Evolutionary conservation across 2,797 vertebrate species (phyloP).

Genomic region (Delichon dasypus): DNA sequence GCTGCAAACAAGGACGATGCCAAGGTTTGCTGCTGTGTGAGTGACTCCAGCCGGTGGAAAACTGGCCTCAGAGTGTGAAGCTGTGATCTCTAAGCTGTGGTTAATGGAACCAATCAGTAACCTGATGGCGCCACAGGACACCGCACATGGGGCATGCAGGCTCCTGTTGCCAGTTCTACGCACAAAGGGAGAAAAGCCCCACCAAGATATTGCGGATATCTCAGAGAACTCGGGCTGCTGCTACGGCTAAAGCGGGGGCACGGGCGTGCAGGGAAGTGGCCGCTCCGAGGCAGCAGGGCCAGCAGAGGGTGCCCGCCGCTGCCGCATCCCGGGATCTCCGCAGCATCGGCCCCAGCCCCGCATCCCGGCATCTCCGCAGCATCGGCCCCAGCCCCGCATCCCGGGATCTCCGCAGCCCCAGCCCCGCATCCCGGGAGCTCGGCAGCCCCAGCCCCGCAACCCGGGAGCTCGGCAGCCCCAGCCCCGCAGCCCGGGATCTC

Average conservation of each 20-base stretch:
- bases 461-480: too few species aligned
- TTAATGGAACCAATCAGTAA: not conserved
- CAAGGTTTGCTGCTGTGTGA: not conserved
- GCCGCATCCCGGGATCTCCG: not conserved
- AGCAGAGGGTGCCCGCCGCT: conserved; percentile 12
- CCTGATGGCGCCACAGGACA: not conserved
- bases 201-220: too few species aligned
- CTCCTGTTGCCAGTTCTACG: not conserved
- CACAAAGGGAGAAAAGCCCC: not conserved
- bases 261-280: rapidly evolving
- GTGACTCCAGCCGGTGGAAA: not conserved
- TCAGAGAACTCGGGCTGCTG: not conserved
- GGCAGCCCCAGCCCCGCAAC: not conserved
- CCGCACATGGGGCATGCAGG: not conserved
- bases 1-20: not conserved
- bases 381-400: not conserved
- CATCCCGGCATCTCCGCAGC: not conserved
- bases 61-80: not conserved
- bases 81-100: not conserved
- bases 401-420: too few species aligned
- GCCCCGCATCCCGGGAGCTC: too few species aligned
- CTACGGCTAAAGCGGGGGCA: not conserved
- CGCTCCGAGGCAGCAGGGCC: not conserved
- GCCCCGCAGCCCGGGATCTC: not conserved
- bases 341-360: too few species aligned